phyloP scores from a whole-genome alignment of 2,888 invertebrate species.

The Lasioglossum morio region DNA sequence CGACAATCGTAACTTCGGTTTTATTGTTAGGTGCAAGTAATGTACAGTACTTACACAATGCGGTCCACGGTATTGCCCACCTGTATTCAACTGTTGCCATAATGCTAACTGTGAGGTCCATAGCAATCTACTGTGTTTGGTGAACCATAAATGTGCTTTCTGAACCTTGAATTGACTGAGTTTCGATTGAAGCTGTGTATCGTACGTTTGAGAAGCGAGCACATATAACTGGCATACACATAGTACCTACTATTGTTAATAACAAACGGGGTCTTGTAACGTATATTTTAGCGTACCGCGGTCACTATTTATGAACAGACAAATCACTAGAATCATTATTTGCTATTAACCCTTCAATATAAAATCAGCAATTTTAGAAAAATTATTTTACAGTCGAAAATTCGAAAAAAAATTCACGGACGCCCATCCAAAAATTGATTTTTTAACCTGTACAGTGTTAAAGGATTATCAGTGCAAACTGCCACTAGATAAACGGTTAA shows the following conservation, averaged over 20 bases:
- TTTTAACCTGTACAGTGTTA: not conserved
- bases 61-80: not conserved
- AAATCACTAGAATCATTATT: too few species aligned
- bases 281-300: too few species aligned
- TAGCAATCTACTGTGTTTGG: conserved; percentile 20
- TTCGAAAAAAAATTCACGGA: too few species aligned
- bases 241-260: not conserved
- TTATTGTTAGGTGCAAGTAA: not conserved
- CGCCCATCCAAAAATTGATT: not conserved
- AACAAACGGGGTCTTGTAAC: not conserved
- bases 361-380: too few species aligned
- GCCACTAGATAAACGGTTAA: not conserved
- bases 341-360: too few species aligned
- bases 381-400: too few species aligned
- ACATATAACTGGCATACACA: not conserved
- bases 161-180: conserved; percentile 50
- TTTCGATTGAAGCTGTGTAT: conserved; percentile 47
- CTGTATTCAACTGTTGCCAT: conserved; percentile 7
- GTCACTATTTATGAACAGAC: too few species aligned
- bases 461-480: not conserved
- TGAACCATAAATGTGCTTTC: conserved; percentile 36
- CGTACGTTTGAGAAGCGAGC: conserved; percentile 40
- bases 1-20: too few species aligned
- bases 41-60: not conserved
- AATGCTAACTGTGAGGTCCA: not conserved